Evolutionary conservation across 2,113 vertebrate genomes (phyloP), one percentile per base, ranked within the genome.

Genomic region (Pterophyllum scalare): DNA sequence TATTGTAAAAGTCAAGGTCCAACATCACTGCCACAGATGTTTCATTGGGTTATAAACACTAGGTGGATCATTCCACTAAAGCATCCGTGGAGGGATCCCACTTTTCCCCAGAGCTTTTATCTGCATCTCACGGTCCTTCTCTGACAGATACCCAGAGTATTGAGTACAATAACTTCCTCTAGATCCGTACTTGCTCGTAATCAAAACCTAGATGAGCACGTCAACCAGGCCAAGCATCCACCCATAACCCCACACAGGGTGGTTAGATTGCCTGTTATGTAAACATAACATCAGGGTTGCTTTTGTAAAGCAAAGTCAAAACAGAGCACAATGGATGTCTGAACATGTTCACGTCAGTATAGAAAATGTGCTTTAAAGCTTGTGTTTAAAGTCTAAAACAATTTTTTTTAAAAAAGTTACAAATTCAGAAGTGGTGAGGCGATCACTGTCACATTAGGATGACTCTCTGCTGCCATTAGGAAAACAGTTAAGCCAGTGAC

Each of bases 371-470:
- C 6, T 19, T 14, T 20, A 24, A 19, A 15, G 28, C 22, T 35
- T 35, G 20, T 40, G 26, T 8, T 24, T 6, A 40, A 14, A 20
- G 0, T 33, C 26, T 22, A 43, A 28, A 43, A 75, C 24, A 31
- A 28, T 40, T 35, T n/a, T n/a, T n/a, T n/a, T n/a, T n/a, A n/a
- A n/a, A n/a, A n/a, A n/a, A n/a, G n/a, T n/a, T n/a, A n/a, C n/a
- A n/a, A n/a, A n/a, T n/a, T n/a, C n/a, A n/a, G n/a, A n/a, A n/a
- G 2, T 0, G 2, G 28, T 28, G 28, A 28, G 28, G 28, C 11
- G 2, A 6, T 22, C 28, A 10, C 6, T 57, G 6, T 43, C 40
- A 26, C 78, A 17, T 58, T 52, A 76, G 31, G 40, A 72, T 35
- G 7, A 52, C 56, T 31, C 35, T 1, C 31, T 1, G 2, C 8